These are phyloP conservation scores for Drosophila mayaguana DNA, from an alignment of 2,888 invertebrate species.

Conservation along the genomic window DNA sequence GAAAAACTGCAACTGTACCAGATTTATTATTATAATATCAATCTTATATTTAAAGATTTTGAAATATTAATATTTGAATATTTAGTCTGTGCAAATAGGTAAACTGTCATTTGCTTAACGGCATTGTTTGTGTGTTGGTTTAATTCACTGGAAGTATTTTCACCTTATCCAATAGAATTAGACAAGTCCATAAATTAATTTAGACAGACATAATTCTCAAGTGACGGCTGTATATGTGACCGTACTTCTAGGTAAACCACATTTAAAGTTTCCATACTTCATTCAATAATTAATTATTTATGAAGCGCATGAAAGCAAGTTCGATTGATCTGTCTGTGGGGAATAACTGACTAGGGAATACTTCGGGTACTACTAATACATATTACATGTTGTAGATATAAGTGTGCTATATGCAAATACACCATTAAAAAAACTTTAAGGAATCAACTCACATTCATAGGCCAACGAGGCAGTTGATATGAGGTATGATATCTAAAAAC, in stretches of 20 bases:
- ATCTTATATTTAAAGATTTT: neutral
- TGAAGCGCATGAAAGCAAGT: neutral
- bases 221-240: neutral
- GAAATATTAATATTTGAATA: neutral
- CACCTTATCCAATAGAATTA: neutral
- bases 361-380: neutral
- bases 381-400: neutral
- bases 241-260: constrained; percentile 37
- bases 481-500: neutral
- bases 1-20: neutral
- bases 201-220: constrained; percentile 1
- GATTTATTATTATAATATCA: neutral
- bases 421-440: neutral
- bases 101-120: neutral
- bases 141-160: neutral
- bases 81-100: too few species aligned
- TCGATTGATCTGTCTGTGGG: neutral
- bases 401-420: neutral
- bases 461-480: too few species aligned
- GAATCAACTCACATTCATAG: too few species aligned
- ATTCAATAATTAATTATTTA: constrained; percentile 19
- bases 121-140: neutral
- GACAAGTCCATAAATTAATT: constrained; percentile 13
- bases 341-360: neutral
- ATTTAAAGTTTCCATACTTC: constrained; percentile 9